Evolutionary conservation across 2,113 vertebrate species (phyloP).

Genomic region (Octodon degus): DNA sequence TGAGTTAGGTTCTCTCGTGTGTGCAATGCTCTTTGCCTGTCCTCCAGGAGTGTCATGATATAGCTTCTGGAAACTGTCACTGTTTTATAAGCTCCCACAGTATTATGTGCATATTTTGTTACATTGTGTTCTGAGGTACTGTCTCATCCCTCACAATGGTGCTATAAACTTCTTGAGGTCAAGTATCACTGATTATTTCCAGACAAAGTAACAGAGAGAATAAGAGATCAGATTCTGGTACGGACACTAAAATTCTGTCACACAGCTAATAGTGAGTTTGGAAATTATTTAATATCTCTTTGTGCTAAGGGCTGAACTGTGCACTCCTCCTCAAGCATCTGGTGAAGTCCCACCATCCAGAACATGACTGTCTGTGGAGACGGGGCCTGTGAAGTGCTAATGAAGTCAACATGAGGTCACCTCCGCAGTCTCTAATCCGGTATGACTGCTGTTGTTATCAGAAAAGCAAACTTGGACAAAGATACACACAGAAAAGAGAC

Average conservation of each 20-base stretch:
- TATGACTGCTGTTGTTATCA: not conserved
- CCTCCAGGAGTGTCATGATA: not conserved
- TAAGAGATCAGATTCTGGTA: not conserved
- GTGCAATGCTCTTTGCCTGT: not conserved
- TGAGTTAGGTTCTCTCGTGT: too few species aligned
- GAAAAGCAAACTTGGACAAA: not conserved
- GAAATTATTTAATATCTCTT: not conserved
- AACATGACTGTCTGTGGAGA: not conserved
- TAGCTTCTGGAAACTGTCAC: not conserved
- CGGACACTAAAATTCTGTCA: not conserved
- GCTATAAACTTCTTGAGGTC: not conserved
- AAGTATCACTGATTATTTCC: not conserved
- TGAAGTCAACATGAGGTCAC: not conserved
- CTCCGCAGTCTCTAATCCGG: not conserved
- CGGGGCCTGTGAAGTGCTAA: not conserved
- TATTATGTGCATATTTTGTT: not conserved
- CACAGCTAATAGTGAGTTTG: not conserved
- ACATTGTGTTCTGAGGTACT: not conserved
- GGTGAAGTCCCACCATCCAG: not conserved
- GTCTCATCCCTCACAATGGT: not conserved
- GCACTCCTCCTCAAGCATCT: not conserved
- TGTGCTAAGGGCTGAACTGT: not conserved
- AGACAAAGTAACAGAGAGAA: not conserved
- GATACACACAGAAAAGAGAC: not conserved
- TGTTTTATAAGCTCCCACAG: not conserved